Base-by-base conservation (phyloP, 1,140 invertebrate species). In the Pseudomyrmex pallidus region DNA sequence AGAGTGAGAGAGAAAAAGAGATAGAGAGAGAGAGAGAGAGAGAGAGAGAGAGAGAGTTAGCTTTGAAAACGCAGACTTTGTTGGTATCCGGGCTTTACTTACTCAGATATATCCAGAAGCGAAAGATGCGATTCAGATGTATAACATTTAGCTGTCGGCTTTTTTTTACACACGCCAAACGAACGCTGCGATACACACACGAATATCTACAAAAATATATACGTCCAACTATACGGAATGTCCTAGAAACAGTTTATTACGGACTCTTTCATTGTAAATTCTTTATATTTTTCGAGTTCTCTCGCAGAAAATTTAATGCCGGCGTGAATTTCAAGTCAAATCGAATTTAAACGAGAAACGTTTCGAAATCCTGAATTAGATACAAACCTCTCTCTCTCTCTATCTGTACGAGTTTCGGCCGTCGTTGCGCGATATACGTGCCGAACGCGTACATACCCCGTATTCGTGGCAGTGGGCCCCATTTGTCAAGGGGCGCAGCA, bases 131-230 rank as follows among this genome's bases (percentile, higher is more conserved):
- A 54, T 54, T 57, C 35, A 72, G 54, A 17, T 35, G 64, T 12
- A 62, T 87, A 90, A 92, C 86, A 87, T 91, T 92, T 91, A 90
- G 87, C 86, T 87, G 82, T 88, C 90, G 89, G 89, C 87, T 89
- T 90, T 92, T 92, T 87, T 85, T 35, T 72, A 82, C 85, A 80
- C 66, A 57, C 61, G 72, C 48, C 57, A 84, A 89, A 87, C 76
- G 86, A 87, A 87, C 46, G 17, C 48, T 64, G n/a, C 22, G 74
- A 89, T 56, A 61, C 44, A 57, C 17, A 10, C 35, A 67, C 35
- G 25, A 66, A 46, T 44, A 66, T 7, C 48, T 7, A 56, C 13
- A 56, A 48, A 48, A 3, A 57, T 17, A 1, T 48, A 8, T 62
- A 46, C 48, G 50, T 54, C 56, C 10, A 66, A 57, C 35, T 48